These are phyloP conservation scores for Drosophila lacertosa DNA, from an alignment of 1,140 invertebrate genomes.

Conservation along the genomic window DNA sequence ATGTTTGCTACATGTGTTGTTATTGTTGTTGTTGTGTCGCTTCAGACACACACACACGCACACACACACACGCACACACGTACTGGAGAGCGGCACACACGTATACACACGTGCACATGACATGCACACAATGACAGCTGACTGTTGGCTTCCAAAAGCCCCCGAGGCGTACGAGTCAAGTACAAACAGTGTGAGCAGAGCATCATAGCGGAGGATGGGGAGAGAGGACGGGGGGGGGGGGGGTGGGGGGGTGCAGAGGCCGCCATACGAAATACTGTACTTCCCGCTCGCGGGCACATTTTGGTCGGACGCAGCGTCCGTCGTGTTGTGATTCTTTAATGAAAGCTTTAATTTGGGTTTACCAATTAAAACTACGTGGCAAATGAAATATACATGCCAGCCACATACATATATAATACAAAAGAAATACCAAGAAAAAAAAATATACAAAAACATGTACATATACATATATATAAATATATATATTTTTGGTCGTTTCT, in stretches of 20 bases:
- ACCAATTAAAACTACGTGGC: constrained; percentile 82
- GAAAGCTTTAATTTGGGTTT: constrained; percentile 82
- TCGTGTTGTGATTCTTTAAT: constrained; percentile 79
- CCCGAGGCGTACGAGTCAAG: constrained; percentile 68
- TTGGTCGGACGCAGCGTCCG: constrained; percentile 26
- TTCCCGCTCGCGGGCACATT: constrained; percentile 40
- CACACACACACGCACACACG: constrained; percentile 1
- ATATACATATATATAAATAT: neutral
- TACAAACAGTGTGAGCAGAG: constrained; percentile 51
- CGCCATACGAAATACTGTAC: constrained; percentile 1
- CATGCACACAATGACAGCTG: constrained; percentile 81
- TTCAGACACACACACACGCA: constrained; percentile 39
- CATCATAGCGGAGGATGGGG: constrained; percentile 14
- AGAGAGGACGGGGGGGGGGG: neutral
- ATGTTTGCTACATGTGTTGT: constrained; percentile 50
- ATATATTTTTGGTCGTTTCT: neutral
- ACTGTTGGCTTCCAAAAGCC: constrained; percentile 80
- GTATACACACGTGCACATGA: constrained; percentile 66
- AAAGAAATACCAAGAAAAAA: constrained; percentile 23
- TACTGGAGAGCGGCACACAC: neutral
- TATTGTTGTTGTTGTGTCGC: constrained; percentile 57
- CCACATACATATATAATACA: constrained; percentile 37
- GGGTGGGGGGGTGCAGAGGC: constrained; percentile 3
- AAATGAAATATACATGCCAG: constrained; percentile 75
- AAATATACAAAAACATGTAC: neutral